These are phyloP conservation scores for Torymus texanus DNA, from an alignment of 2,888 invertebrate genomes.

Conservation along the genomic window DNA sequence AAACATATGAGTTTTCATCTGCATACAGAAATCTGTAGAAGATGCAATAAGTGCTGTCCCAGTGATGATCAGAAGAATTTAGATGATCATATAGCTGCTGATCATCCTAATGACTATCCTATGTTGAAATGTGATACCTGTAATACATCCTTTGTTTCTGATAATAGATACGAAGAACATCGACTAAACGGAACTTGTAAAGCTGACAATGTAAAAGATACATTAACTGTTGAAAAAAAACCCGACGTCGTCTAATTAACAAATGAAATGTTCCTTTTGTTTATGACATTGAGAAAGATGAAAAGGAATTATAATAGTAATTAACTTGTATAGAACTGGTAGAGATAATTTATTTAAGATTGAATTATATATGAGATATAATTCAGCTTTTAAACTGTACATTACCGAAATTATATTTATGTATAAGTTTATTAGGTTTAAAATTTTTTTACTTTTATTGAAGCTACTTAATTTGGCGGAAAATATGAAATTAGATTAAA, in stretches of 20 bases:
- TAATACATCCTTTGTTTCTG: constrained; percentile 55
- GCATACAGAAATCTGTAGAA: constrained; percentile 56
- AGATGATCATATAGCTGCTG: constrained; percentile 55
- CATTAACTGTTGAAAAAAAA: constrained; percentile 23
- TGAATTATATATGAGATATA: too few relatives aligned
- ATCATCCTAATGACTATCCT: constrained; percentile 59
- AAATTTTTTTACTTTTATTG: constrained; percentile 4
- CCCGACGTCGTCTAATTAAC: constrained; percentile 7
- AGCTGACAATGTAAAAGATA: constrained; percentile 7
- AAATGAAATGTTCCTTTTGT: constrained; percentile 14
- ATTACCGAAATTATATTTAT: constrained; percentile 8
- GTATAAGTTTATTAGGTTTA: constrained; percentile 10
- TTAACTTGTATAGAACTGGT: too few relatives aligned
- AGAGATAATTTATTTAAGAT: too few relatives aligned
- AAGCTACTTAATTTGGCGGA: background rate
- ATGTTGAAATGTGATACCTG: constrained; percentile 59
- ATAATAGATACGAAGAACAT: constrained; percentile 57
- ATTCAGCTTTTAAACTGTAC: constrained; percentile 11
- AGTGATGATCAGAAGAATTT: constrained; percentile 46
- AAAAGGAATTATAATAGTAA: too few relatives aligned
- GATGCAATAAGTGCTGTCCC: constrained; percentile 55
- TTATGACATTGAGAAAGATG: too few relatives aligned
- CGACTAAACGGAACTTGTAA: constrained; percentile 40
- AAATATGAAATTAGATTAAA: too few relatives aligned
- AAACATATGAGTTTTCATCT: constrained; percentile 59